Conservation (phyloP, 2,797 vertebrate species). For the Megaceryle alcyon region DNA sequence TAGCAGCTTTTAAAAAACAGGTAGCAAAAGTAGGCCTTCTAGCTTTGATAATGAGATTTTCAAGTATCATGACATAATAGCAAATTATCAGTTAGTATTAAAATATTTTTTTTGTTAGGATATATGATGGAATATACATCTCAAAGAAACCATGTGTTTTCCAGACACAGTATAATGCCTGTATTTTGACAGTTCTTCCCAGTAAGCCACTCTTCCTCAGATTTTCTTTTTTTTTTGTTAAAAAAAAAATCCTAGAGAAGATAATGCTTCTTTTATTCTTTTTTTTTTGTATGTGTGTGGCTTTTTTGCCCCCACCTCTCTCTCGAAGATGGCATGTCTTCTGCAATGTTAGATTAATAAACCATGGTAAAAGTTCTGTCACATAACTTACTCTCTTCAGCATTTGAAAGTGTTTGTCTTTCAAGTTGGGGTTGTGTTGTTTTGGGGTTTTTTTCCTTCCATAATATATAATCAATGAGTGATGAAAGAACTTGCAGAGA, state of each 20-base stretch:
- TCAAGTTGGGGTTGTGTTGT: neutral
- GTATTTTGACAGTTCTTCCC: neutral
- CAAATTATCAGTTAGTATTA: neutral
- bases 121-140: neutral
- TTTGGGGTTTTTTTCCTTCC: neutral
- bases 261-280: neutral
- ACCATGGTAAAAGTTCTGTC: neutral
- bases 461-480: neutral
- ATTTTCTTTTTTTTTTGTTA: neutral
- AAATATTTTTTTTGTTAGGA: neutral
- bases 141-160: neutral
- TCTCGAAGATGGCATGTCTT: neutral
- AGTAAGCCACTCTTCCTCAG: neutral
- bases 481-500: neutral
- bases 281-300: neutral
- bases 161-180: neutral
- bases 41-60: neutral
- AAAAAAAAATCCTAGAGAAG: neutral
- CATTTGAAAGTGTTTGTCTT: neutral
- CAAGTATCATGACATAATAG: neutral
- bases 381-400: neutral
- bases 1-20: constrained; percentile 86
- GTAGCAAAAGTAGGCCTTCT: constrained; percentile 68
- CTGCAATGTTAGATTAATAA: neutral
- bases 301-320: neutral